Evolutionary conservation across 2,113 vertebrate species (phyloP), one percentile per base, ranked within the genome.

Genomic region (Spermophilus dauricus): DNA sequence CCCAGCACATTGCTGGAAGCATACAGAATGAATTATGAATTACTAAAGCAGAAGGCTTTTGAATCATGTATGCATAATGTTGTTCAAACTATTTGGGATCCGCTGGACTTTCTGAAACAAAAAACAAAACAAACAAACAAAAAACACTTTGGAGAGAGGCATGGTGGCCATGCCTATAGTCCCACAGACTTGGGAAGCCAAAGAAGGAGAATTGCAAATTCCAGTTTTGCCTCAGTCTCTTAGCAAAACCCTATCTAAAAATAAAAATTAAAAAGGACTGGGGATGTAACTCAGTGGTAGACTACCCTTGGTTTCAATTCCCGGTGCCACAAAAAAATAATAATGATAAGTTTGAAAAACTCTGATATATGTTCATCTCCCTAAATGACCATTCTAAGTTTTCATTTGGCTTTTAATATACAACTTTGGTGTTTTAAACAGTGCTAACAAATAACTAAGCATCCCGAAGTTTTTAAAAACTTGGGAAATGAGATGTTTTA

Each of bases 21-120:
- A 97, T 98, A 98, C 98, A 98, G 96, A 98, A 97, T 96, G 98
- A 98, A 98, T 98, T 98, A 98, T 97, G 96, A 96, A 97, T 75
- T 87, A 96, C 82, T 63, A 95, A 98, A 98, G 86, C 89, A 95
- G 95, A 97, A 97, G 81, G 72, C 70, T 98, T 95, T 97, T 70
- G 80, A 75, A 95, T 97, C 94, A 97, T 85, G 91, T 89, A 86
- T 89, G 87, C 92, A 91, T 94, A 96, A 96, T 86, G 53, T 86
- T 86, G 7, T 69, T 96, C 89, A 67, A 72, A 56, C 37, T 72
- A 32, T 63, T 76, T 1, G 39, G 48, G 37, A 58, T 91, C 58
- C 56, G 42, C 42, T 67, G 75, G 37, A 51, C n/a, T n/a, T 97
- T 26, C 70, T 84, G 34, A 5, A 61, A 24, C 22, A 24, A 61